These are phyloP conservation scores for Actenoides hombroni DNA, from an alignment of 2,113 vertebrate species.

Conservation along the genomic window DNA sequence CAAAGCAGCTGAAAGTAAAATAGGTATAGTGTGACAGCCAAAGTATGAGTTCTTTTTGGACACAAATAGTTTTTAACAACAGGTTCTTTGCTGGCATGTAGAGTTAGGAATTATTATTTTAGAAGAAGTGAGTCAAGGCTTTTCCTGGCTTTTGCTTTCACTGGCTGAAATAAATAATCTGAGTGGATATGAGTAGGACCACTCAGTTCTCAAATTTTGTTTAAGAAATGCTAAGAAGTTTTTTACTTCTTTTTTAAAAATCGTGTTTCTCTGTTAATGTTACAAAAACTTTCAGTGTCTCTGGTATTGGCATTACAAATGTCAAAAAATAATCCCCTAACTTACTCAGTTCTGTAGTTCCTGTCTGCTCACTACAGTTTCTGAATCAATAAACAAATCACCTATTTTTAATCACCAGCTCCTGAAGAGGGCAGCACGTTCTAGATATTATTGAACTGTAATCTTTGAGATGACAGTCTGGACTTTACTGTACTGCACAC, in stretches of 20 bases:
- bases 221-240: background rate
- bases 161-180: background rate
- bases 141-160: background rate
- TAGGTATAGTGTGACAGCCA: background rate
- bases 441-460: conserved; percentile 78
- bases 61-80: background rate
- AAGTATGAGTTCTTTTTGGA: background rate
- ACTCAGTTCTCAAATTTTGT: background rate
- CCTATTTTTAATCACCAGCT: conserved; percentile 63
- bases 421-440: conserved; percentile 87
- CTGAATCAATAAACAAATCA: conserved; percentile 31
- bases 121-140: background rate
- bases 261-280: background rate
- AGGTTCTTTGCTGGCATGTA: background rate
- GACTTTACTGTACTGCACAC: conserved; percentile 48
- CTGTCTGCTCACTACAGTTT: conserved; percentile 10
- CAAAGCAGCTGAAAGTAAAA: background rate
- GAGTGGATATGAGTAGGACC: background rate
- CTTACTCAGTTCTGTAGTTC: background rate
- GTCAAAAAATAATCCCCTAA: background rate
- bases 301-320: background rate
- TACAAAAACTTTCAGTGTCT: background rate
- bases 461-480: conserved; percentile 66
- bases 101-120: background rate
- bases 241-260: background rate